Evolutionary conservation across 2,797 vertebrate species (phyloP), one percentile per base, ranked within the genome.

Genomic region (Mormyrops boulengeri): DNA sequence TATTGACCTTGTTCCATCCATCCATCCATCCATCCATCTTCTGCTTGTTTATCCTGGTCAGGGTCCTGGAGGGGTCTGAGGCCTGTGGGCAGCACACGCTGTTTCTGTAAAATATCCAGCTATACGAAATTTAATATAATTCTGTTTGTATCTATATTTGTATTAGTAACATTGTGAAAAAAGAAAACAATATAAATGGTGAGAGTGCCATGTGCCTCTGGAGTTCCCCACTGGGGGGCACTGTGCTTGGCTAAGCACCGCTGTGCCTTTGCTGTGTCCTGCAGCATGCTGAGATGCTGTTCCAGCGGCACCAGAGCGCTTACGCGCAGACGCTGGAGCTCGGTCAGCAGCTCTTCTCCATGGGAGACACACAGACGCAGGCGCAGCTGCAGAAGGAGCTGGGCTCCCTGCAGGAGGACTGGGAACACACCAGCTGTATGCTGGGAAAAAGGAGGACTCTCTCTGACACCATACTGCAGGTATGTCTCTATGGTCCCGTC

Each of bases 201-300:
- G 26, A 66, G 38, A 11, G 7, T 47, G 55, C 4, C 53, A 19
- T 44, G 30, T 12, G 55, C 7, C 14, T 4, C 19, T 12, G 55
- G 17, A 60, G 30, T 66, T 4, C 9, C 34, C 19, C 53, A 88
- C 30, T 41, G 55, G 87, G 55, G 34, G 55, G 55, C 53, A 17
- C 85, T 87, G 85, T 87, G 85, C 12, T 12, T 1, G 1, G 66
- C 60, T 60, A 3, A 9, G 80, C 89, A 85, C 69, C 3, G 53
- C 60, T 26, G 7, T 30, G 4, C 30, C 12, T n/a, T n/a, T 44
- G 62, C 4, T n/a, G 34, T 30, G 5, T 34, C 26, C 22, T 60
- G 4, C 93, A 99, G 98, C 95, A 94, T 89, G 96, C 96, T 0
- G 95, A 96, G 89, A 94, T 96, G 90, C 90, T 96, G 89, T 95